These are phyloP conservation scores for Matsumyia berberina DNA, from an alignment of 2,888 invertebrate species.

Conservation along the genomic window DNA sequence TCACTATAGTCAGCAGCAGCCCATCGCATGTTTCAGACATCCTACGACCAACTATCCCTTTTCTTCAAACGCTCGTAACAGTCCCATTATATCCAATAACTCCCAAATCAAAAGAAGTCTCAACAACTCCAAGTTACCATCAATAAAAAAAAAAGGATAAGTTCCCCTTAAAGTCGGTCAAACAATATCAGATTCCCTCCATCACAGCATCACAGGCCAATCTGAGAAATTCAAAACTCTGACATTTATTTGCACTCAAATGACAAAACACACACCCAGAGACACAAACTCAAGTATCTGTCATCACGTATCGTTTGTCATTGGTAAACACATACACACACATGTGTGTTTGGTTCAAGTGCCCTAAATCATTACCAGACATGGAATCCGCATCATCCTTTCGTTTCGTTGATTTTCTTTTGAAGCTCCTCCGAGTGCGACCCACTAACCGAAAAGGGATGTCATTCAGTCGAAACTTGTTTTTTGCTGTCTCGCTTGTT, in stretches of 20 bases:
- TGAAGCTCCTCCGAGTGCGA: not conserved
- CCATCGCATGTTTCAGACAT: too few relatives aligned
- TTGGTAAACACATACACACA: not conserved
- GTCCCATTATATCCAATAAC: not conserved
- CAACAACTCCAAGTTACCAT: not conserved
- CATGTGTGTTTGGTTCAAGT: constrained; percentile 45
- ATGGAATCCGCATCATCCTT: constrained; percentile 38
- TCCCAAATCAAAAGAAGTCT: not conserved
- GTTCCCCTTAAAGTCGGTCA: not conserved
- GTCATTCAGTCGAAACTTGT: constrained; percentile 23
- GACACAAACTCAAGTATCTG: constrained; percentile 20
- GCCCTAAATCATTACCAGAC: constrained; percentile 54
- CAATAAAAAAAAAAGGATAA: not conserved
- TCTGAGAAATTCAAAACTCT: constrained; percentile 17
- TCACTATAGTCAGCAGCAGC: too few relatives aligned
- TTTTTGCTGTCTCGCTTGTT: not conserved
- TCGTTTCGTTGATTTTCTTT: constrained; percentile 5
- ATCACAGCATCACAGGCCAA: not conserved
- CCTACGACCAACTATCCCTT: too few relatives aligned
- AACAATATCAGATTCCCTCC: constrained; percentile 5
- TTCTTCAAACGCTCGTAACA: too few relatives aligned
- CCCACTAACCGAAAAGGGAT: not conserved
- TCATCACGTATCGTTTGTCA: constrained; percentile 5
- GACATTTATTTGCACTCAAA: constrained; percentile 34
- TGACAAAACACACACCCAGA: not conserved